phyloP scores from a whole-genome alignment of 2,888 invertebrate genomes.

The Cylindroiulus punctatus region DNA sequence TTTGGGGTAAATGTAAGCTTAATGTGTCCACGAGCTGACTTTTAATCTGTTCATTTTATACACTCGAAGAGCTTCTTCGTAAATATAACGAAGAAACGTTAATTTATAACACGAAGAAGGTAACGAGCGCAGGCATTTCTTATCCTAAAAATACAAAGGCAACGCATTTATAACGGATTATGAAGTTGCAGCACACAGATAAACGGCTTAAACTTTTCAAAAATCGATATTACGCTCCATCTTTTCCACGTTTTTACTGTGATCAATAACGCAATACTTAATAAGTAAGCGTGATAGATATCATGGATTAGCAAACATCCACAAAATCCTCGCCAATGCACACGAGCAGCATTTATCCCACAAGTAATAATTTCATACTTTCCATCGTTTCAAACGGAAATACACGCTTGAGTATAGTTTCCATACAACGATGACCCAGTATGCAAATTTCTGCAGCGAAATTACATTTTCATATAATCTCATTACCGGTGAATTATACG shows the following conservation, averaged over 20 bases:
- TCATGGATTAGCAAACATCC: conserved; percentile 24
- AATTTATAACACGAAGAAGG: neutral
- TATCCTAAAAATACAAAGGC: neutral
- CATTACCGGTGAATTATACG: conserved; percentile 48
- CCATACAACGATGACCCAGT: neutral
- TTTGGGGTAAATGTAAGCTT: neutral
- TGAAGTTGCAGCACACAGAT: neutral
- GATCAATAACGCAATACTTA: conserved; percentile 24
- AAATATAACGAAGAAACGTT: neutral
- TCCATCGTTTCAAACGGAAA: neutral
- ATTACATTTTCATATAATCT: conserved; percentile 49
- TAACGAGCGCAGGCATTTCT: neutral
- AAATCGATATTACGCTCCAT: neutral
- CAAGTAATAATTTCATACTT: neutral
- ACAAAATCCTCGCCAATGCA: conserved; percentile 13
- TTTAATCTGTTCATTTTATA: neutral
- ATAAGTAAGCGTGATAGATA: conserved; percentile 15
- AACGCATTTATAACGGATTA: conserved; percentile 24
- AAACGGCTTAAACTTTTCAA: neutral
- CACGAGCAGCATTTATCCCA: neutral
- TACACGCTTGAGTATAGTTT: conserved; percentile 6
- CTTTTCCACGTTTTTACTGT: neutral
- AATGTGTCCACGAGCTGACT: neutral
- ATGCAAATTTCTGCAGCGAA: conserved; percentile 42
- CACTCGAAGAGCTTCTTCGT: neutral